A percentile compares a stretch with the other conserved stretches of the same genome.
phyloP scores from a whole-genome alignment of 2,113 vertebrate species.

The Garra rufa region DNA sequence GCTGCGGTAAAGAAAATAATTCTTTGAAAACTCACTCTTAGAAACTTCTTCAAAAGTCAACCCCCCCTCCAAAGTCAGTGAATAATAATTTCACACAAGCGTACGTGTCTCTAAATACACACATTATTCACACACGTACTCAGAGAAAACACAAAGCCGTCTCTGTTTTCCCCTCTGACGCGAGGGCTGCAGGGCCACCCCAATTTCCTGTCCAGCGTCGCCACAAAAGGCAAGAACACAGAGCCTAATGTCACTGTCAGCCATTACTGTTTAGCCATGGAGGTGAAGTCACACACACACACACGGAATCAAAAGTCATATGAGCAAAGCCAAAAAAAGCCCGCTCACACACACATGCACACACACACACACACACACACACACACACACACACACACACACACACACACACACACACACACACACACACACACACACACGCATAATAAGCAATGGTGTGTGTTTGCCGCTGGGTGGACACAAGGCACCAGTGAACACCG shows the following conservation, averaged over 20 bases:
- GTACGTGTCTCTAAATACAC: constrained; percentile 14
- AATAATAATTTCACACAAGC: constrained; percentile 30
- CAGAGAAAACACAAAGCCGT: constrained; percentile 72
- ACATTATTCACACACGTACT: constrained; percentile 33
- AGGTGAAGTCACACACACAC: constrained; percentile 61
- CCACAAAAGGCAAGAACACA: constrained; percentile 75
- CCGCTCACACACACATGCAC: constrained; percentile 60
- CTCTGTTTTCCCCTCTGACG: constrained; percentile 76
- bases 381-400: constrained; percentile 62
- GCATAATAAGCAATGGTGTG: constrained; percentile 59
- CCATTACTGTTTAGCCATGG: constrained; percentile 59
- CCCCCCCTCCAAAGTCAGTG: background rate
- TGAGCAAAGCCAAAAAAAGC: constrained; percentile 29
- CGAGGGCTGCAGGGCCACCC: constrained; percentile 67
- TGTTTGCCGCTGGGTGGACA: constrained; percentile 48
- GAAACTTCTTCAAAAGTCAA: background rate
- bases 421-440: constrained; percentile 63
- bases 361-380: constrained; percentile 62
- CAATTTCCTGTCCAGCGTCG: constrained; percentile 71
- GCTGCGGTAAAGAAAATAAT: background rate
- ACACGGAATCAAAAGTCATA: constrained; percentile 54
- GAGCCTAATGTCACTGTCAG: constrained; percentile 65
- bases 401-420: constrained; percentile 61
- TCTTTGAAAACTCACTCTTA: background rate
- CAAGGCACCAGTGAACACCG: constrained; percentile 59